Conservation (phyloP, 1,140 invertebrate species). For the Steinernema khuongi region DNA sequence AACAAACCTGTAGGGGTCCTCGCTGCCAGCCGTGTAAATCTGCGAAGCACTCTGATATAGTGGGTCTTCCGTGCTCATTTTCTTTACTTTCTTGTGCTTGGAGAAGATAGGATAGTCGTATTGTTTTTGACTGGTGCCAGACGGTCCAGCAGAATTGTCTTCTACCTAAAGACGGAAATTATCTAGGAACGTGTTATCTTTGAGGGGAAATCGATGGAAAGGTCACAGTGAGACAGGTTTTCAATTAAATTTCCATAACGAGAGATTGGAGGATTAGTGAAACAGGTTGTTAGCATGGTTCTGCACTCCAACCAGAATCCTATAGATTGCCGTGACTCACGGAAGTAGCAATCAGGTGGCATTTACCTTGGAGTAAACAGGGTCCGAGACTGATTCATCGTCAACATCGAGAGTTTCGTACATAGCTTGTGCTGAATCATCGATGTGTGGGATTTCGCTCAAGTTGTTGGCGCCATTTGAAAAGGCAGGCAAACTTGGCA, state of each 20-base stretch:
- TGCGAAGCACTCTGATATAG: conserved; percentile 34
- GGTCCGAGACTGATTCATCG: conserved; percentile 31
- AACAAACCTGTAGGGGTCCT: conserved; percentile 34
- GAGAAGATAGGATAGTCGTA: conserved; percentile 36
- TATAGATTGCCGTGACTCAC: too few species aligned
- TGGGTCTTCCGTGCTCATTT: neutral
- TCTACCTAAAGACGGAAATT: neutral
- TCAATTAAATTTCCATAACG: too few species aligned
- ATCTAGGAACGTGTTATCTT: neutral
- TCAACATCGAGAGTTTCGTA: conserved; percentile 33
- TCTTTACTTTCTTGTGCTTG: neutral
- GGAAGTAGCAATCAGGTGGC: too few species aligned
- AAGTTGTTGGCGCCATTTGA: neutral
- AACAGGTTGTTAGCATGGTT: too few species aligned
- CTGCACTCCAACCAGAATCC: too few species aligned
- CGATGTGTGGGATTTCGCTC: conserved; percentile 4
- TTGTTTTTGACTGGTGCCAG: conserved; percentile 19
- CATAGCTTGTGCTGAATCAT: conserved; percentile 28
- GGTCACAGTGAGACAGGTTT: too few species aligned
- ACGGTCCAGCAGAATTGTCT: conserved; percentile 16
- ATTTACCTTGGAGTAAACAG: conserved; percentile 32
- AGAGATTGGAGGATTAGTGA: too few species aligned
- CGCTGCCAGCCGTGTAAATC: conserved; percentile 27
- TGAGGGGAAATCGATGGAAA: neutral
- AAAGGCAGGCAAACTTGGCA: neutral